phyloP scores from a whole-genome alignment of 2,113 vertebrate genomes.

The Engraulis encrasicolus region DNA sequence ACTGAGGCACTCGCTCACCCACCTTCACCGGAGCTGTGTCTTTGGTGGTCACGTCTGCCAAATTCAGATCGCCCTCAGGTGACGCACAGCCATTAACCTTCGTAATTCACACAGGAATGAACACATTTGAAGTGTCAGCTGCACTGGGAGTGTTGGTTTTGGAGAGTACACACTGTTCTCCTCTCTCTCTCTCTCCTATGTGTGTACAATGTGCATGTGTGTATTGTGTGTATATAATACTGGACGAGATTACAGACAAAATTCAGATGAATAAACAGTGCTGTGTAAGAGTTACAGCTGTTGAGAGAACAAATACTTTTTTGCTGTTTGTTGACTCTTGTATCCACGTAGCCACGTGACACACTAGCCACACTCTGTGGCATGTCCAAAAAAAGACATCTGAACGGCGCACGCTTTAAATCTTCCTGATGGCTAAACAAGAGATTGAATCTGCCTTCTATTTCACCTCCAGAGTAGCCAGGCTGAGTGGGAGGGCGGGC shows the following conservation, averaged over 20 bases:
- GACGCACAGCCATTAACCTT: conserved; percentile 4
- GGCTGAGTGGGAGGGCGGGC: conserved; percentile 30
- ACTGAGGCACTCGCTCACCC: background rate
- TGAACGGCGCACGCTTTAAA: background rate
- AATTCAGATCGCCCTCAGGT: conserved; percentile 25
- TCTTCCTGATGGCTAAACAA: background rate
- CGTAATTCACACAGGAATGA: background rate
- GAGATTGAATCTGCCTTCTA: conserved; percentile 31
- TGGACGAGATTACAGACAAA: conserved; percentile 33
- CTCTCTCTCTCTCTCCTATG: too few species aligned
- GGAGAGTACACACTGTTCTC: too few species aligned
- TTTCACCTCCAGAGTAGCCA: conserved; percentile 30
- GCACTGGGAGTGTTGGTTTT: background rate
- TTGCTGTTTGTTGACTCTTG: too few species aligned
- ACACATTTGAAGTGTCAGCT: background rate
- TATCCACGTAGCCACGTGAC: background rate
- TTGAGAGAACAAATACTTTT: background rate
- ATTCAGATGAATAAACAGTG: background rate
- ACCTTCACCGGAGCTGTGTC: background rate
- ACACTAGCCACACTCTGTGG: too few species aligned
- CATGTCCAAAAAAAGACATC: background rate
- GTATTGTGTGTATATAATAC: conserved; percentile 43
- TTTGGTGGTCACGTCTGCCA: background rate
- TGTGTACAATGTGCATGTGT: too few species aligned
- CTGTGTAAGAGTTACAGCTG: background rate